These are phyloP conservation scores for Odontamblyopus rebecca DNA, from an alignment of 2,797 vertebrate species.

Conservation along the genomic window DNA sequence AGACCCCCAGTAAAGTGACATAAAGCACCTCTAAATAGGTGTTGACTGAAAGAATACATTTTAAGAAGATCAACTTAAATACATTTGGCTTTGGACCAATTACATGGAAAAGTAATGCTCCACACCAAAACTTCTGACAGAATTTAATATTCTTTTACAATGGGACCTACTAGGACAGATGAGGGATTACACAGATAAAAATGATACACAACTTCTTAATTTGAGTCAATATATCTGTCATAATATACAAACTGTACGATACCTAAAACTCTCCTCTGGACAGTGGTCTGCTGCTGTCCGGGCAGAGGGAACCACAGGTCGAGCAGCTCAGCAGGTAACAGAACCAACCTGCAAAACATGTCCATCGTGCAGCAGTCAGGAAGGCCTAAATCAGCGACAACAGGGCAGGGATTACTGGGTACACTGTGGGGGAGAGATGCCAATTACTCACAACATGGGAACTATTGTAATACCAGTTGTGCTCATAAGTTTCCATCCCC, in stretches of 20 bases:
- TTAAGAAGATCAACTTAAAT: no score
- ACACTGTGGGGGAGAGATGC: background rate
- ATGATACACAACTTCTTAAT: background rate
- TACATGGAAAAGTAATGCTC: no score
- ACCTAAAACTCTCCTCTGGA: slow-evolving; percentile 63
- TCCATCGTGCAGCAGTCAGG: background rate
- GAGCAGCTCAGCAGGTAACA: slow-evolving; percentile 85
- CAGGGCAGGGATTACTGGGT: background rate
- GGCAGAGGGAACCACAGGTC: slow-evolving; percentile 82
- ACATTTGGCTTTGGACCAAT: no score
- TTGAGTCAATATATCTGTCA: background rate
- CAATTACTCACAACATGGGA: background rate
- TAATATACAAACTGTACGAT: slow-evolving; percentile 14
- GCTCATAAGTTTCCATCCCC: no score
- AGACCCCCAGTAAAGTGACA: no score
- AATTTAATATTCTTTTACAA: no score
- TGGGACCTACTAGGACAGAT: no score
- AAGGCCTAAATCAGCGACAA: background rate
- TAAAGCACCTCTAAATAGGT: no score
- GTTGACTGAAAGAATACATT: no score
- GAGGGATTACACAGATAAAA: no score
- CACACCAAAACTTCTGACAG: no score
- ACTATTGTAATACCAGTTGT: no score
- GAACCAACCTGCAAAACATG: slow-evolving; percentile 69
- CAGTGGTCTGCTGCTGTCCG: slow-evolving; percentile 29